A percentile compares a stretch with the other conserved stretches of the same genome.
These are phyloP conservation scores for Lasioglossum pauxillum DNA, from an alignment of 2,888 invertebrate species.

Conservation along the genomic window DNA sequence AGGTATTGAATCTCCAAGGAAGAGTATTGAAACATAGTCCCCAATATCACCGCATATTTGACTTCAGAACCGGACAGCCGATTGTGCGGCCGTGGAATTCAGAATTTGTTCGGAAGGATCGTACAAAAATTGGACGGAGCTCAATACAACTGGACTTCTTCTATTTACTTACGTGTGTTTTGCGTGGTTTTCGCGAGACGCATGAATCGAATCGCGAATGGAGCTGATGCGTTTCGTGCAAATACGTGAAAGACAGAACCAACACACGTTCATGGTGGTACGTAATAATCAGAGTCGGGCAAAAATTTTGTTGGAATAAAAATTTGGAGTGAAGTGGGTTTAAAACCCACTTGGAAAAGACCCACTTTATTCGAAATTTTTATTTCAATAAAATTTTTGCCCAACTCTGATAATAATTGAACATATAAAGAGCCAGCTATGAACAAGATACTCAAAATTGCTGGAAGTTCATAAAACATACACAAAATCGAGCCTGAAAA, in stretches of 20 bases:
- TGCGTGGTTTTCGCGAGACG: slow-evolving; percentile 3
- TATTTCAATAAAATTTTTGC: too few relatives aligned
- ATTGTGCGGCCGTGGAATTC: neutral
- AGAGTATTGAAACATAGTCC: neutral
- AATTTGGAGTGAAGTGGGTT: too few relatives aligned
- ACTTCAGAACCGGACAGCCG: neutral
- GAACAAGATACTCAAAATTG: neutral
- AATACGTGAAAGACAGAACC: neutral
- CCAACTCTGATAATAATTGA: slow-evolving; percentile 8
- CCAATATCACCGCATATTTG: neutral
- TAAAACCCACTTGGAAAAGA: too few relatives aligned
- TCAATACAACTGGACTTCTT: neutral
- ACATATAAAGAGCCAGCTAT: neutral
- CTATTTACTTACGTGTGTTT: slow-evolving; percentile 10
- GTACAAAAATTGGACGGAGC: neutral
- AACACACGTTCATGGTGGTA: neutral
- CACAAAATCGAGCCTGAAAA: neutral
- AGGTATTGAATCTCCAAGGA: neutral
- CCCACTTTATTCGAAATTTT: too few relatives aligned
- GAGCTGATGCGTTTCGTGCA: slow-evolving; percentile 11
- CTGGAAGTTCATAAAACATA: neutral
- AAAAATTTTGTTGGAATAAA: too few relatives aligned
- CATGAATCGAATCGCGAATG: slow-evolving; percentile 23
- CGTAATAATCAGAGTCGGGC: slow-evolving; percentile 14
- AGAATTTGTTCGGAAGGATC: slow-evolving; percentile 23